A percentile compares a stretch with the other conserved stretches of the same genome.
These are phyloP conservation scores for Epinotia nisella DNA, from an alignment of 2,888 invertebrate genomes.

Conservation along the genomic window DNA sequence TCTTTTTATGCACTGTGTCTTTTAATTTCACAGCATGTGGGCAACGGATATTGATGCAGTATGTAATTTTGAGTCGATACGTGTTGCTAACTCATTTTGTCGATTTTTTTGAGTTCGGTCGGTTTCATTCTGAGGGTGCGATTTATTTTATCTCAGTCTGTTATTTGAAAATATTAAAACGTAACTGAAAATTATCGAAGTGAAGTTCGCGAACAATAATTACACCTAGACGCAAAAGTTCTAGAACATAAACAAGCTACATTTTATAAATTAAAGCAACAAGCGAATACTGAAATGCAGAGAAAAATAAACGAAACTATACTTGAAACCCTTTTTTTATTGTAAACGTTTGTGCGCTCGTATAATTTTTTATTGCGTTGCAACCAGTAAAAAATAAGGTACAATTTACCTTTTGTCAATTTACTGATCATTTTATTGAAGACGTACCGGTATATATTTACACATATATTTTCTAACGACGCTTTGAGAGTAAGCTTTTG, in stretches of 20 bases:
- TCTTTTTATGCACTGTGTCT: no score
- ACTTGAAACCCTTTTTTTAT: neutral
- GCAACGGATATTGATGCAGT: no score
- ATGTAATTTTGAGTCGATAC: no score
- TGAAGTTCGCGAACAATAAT: neutral
- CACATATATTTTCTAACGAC: no score
- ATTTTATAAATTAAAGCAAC: neutral
- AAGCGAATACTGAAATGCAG: neutral
- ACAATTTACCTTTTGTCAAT: conserved; percentile 1
- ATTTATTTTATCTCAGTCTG: neutral
- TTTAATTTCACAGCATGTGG: no score
- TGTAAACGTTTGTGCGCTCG: neutral
- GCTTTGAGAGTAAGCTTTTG: no score
- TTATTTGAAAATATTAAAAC: neutral
- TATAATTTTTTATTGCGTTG: conserved; percentile 14
- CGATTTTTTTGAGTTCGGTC: no score
- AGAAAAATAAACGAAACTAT: conserved; percentile 3
- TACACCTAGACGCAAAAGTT: neutral
- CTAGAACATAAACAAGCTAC: neutral
- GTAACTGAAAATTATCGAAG: neutral
- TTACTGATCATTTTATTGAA: conserved; percentile 5
- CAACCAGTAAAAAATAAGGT: conserved; percentile 2
- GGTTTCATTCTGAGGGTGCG: no score
- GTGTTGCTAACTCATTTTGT: no score
- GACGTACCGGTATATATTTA: no score